Conservation (phyloP, 2,888 invertebrate species). For the Yponomeuta plumbellus region DNA sequence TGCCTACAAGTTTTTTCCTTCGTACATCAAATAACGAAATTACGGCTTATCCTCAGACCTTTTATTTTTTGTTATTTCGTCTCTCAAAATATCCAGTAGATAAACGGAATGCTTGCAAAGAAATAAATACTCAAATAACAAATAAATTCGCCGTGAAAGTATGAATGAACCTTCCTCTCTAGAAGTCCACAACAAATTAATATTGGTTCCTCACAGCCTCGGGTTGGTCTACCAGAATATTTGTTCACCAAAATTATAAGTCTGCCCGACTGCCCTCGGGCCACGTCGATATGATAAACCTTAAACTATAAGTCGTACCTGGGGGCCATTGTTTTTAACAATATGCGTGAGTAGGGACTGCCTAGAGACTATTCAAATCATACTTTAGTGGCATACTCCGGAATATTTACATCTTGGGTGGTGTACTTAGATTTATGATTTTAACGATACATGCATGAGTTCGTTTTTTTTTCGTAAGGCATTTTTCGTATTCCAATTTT, state of each 20-base stretch:
- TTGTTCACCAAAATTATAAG: constrained; percentile 1
- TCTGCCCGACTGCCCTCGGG: neutral
- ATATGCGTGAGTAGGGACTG: neutral
- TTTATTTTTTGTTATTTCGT: too few species aligned
- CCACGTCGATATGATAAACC: neutral
- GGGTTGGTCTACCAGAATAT: neutral
- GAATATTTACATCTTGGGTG: neutral
- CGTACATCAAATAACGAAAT: too few species aligned
- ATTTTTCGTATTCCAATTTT: neutral
- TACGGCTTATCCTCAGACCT: too few species aligned
- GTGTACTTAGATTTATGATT: neutral
- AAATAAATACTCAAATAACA: too few species aligned
- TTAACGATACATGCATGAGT: neutral
- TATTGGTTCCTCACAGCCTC: neutral
- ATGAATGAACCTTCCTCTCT: neutral
- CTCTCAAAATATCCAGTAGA: too few species aligned
- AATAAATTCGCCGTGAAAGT: neutral
- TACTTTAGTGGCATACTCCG: neutral
- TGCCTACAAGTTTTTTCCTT: too few species aligned
- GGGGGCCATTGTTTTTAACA: neutral
- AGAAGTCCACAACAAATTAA: neutral
- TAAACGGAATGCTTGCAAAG: too few species aligned
- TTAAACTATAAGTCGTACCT: neutral
- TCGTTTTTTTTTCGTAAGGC: neutral
- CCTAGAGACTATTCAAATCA: neutral